Base-by-base conservation (phyloP, 2,797 vertebrate species). In the Meriones psammophilus region DNA sequence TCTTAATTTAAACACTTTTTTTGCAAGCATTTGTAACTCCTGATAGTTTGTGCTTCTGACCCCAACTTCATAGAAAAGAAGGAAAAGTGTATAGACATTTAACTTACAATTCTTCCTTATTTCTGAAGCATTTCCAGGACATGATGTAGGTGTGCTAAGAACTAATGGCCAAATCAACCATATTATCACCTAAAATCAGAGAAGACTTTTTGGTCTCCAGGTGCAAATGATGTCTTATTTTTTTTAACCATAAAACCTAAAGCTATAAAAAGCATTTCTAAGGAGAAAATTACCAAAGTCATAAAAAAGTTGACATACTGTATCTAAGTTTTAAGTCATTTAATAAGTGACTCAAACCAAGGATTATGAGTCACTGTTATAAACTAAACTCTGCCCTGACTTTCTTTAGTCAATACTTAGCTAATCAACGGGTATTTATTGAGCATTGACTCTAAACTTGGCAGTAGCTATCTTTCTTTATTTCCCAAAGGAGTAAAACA, bases 391-490 rank as follows among this genome's bases (percentile, higher is more conserved):
- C 92, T 83, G 93, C 69, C 8, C 8, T 79, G 79, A 5, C 0
- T 88, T 92, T 92, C 46, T 89, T 87, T 79, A 78, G 66, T 93
- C 71, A 93, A 69, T 66, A 80, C 50, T 96, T 97, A 94, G 84
- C 84, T 24, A 77, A 73, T 93, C 60, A 94, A 93, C 78, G 84
- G 12, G 68, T 94, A 84, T 79, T 97, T 96, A 89, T 78, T 91
- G 46, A 96, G 8, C 12, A 94, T 17, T n/a, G 91, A 89, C 64
- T 96, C 69, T 84, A 92, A 79, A 89, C 46, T 91, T 58, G 66
- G 66, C 24, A 89, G 30, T 24, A 94, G 71, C 58, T 87, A 46
- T 58, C 17, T 7, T 85, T 85, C 77, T 69, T 96, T 96, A 84
- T 94, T 95, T 94, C 69, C 39, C 83, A 89, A 15, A 80, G 6